Evolutionary conservation across 2,888 invertebrate genomes (phyloP).

Genomic region (Rotaria socialis): DNA sequence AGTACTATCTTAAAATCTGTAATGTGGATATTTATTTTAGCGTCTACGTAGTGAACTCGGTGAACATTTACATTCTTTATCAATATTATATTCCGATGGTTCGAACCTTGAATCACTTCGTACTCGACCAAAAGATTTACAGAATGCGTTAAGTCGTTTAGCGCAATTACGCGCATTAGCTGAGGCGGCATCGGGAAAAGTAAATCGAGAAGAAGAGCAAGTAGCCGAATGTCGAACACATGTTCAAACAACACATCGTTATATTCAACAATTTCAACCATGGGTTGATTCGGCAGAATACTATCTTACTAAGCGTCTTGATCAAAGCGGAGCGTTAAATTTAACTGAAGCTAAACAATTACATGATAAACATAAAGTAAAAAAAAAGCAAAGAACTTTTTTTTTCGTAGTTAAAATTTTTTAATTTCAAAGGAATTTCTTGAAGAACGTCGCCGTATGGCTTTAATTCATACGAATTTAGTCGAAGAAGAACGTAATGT

Average conservation of each 20-base stretch:
- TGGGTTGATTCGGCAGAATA: conserved; percentile 10
- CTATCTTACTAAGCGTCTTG: neutral
- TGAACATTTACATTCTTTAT: conserved; percentile 33
- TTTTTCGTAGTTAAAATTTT: neutral
- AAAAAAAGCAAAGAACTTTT: neutral
- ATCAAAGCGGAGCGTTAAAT: neutral
- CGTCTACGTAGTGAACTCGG: neutral
- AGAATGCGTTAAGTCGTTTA: neutral
- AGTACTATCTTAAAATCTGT: too few species aligned
- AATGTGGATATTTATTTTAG: neutral
- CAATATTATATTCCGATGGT: neutral
- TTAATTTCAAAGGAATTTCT: neutral
- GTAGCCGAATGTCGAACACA: conserved; percentile 25
- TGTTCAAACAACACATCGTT: conserved; percentile 5
- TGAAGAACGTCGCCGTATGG: neutral
- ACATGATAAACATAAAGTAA: conserved; percentile 28
- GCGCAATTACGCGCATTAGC: neutral
- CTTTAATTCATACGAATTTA: neutral
- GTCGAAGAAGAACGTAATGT: neutral
- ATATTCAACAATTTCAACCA: neutral
- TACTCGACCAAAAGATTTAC: neutral
- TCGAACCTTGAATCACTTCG: neutral
- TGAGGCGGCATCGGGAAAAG: neutral
- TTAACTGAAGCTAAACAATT: conserved; percentile 27
- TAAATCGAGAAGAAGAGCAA: neutral